Percentiles rank a stretch among this genome's conserved stretches.
These are phyloP conservation scores for Ctenopoma multispine DNA, from an alignment of 2,797 vertebrate species.

Conservation along the genomic window DNA sequence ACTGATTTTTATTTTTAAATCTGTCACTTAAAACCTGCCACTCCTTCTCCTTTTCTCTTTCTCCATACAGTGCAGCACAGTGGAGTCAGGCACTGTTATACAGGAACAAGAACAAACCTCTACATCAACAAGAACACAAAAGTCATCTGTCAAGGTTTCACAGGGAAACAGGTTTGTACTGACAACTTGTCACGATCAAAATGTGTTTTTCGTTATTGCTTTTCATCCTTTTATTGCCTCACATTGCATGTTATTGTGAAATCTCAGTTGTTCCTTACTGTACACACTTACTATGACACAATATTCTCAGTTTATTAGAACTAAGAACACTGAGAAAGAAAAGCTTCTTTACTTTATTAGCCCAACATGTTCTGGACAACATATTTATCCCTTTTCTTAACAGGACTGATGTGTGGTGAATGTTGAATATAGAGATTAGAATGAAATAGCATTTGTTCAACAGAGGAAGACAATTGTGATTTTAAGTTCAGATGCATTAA, in stretches of 20 bases:
- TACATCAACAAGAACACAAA: slow-evolving; percentile 93
- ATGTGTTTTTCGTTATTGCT: neutral
- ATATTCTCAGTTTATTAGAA: neutral
- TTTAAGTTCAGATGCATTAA: neutral
- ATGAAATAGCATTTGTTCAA: neutral
- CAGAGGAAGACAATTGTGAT: neutral
- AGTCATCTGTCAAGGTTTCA: slow-evolving; percentile 98
- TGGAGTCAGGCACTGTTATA: slow-evolving; percentile 92
- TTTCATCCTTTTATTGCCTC: slow-evolving; percentile 14
- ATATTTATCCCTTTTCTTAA: too few relatives aligned
- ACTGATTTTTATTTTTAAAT: slow-evolving; percentile 1
- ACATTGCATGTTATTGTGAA: slow-evolving; percentile 28
- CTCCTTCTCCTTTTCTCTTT: slow-evolving; percentile 27
- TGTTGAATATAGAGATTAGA: too few relatives aligned
- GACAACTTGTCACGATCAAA: neutral
- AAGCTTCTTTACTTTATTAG: too few relatives aligned
- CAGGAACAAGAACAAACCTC: slow-evolving; percentile 89
- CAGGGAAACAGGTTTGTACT: slow-evolving; percentile 96
- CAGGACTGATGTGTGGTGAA: too few relatives aligned
- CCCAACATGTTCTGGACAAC: too few relatives aligned
- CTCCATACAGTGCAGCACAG: slow-evolving; percentile 89
- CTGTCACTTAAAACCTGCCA: slow-evolving; percentile 5
- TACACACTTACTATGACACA: neutral
- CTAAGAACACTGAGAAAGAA: too few relatives aligned
- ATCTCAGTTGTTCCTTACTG: slow-evolving; percentile 12